Evolutionary conservation across 2,888 invertebrate species (phyloP), one percentile per base, ranked within the genome.

Genomic region (Agriopis leucophaearia): DNA sequence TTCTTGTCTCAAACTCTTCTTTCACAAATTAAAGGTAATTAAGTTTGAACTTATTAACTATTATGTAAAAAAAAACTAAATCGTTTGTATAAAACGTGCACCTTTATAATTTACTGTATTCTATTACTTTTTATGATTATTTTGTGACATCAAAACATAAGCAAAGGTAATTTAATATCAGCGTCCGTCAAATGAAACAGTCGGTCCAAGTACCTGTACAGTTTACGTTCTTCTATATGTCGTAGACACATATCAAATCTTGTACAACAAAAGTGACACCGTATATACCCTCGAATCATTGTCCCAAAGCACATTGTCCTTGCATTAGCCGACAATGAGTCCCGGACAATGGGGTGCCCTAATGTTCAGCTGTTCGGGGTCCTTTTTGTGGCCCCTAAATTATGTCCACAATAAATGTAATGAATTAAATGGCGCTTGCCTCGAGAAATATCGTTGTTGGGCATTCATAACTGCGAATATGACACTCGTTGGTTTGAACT

Each of bases 371-470:
- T 69, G 68, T 27, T 68, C 48, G 58, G 50, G 54, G 56, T 47
- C 64, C 65, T 63, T 66, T 62, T 69, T 69, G 61, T 62, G 62
- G 42, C 58, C 42, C 64, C 45, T 63, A 69, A 69, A 69, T 69
- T 65, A 69, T 62, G 47, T 55, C 48, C 42, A 69, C 69, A 65
- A 69, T 65, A 69, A 69, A 62, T 65, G 69, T 69, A 65, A 69
- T 69, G 64, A 65, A 69, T 69, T 69, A 69, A 69, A 69, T 69
- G 68, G 68, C 60, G 64, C 64, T 68, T 62, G 54, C 54, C 62
- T 47, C 45, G 54, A 62, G 45, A 45, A 36, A 38, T 48, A 16
- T 58, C 16, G 42, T 16, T 16, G 16, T 38, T 55, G 18, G 42
- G 55, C 42, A 27, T 55, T 55, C n/a, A n/a, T 42, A 42, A 55